Percentiles rank a stretch among this genome's conserved stretches.
phyloP scores from a whole-genome alignment of 2,888 invertebrate genomes.

The Aromia moschata region DNA sequence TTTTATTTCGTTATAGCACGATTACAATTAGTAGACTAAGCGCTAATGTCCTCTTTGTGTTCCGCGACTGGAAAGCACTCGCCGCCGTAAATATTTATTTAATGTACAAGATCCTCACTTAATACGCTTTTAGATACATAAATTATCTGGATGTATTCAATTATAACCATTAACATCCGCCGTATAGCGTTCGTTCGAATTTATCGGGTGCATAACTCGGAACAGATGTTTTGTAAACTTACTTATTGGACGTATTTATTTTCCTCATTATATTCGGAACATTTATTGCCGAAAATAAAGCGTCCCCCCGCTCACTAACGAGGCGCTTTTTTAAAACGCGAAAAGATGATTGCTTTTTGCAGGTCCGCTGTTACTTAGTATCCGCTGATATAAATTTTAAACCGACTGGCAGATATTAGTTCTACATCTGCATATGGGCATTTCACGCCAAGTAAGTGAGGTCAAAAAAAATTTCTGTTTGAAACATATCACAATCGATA shows the following conservation, averaged over 20 bases:
- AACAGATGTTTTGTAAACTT: constrained; percentile 25
- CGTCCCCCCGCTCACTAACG: background rate
- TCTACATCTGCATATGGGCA: too few relatives aligned
- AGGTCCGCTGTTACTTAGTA: too few relatives aligned
- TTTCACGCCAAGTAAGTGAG: too few relatives aligned
- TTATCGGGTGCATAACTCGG: constrained; percentile 24
- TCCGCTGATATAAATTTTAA: too few relatives aligned
- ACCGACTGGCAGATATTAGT: too few relatives aligned
- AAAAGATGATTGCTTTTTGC: too few relatives aligned
- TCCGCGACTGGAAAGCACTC: constrained; percentile 24
- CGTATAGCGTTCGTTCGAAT: constrained; percentile 23
- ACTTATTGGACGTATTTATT: constrained; percentile 19
- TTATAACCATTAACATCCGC: constrained; percentile 29
- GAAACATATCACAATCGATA: too few relatives aligned
- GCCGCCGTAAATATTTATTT: constrained; percentile 28
- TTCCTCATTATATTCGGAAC: constrained; percentile 3
- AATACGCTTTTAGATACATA: constrained; percentile 29
- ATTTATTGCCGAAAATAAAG: background rate
- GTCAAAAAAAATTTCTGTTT: too few relatives aligned
- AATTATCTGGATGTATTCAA: constrained; percentile 28
- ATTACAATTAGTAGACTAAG: constrained; percentile 22
- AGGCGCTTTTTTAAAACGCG: too few relatives aligned
- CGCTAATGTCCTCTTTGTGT: constrained; percentile 26
- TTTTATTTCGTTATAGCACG: constrained; percentile 14
- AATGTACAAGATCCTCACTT: constrained; percentile 27